Evolutionary conservation across 2,797 vertebrate genomes (phyloP).

Genomic region (Chrysocyon brachyurus): DNA sequence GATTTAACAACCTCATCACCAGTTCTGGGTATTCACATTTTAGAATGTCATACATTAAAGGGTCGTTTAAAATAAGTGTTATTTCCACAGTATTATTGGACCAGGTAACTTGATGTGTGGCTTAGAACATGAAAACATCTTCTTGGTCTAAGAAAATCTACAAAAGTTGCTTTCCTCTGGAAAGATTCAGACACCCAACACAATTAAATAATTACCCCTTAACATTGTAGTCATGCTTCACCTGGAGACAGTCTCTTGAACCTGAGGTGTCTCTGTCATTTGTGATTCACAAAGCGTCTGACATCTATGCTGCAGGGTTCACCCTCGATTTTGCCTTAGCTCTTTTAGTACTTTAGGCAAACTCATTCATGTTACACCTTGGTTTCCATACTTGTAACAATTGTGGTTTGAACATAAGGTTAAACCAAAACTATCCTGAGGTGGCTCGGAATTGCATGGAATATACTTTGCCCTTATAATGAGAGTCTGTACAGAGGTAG

Average conservation of each 20-base stretch:
- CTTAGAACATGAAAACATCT: not conserved
- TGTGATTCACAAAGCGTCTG: not conserved
- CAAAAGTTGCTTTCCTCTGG: not conserved
- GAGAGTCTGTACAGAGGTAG: not conserved
- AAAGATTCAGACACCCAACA: not conserved
- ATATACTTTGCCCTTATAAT: not conserved
- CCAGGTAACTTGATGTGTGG: not conserved
- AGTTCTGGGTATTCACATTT: not conserved
- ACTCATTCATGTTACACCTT: not conserved
- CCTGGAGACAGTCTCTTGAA: not conserved
- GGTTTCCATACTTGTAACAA: not conserved
- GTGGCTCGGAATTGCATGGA: too few relatives aligned
- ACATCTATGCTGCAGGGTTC: accelerated
- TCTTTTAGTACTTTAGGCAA: not conserved
- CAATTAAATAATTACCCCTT: too few relatives aligned
- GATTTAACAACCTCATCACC: too few relatives aligned
- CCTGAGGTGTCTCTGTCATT: not conserved
- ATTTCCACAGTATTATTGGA: not conserved
- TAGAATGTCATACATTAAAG: not conserved
- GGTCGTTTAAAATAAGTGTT: not conserved
- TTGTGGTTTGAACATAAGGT: too few relatives aligned
- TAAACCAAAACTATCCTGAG: not conserved
- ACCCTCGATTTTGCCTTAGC: not conserved
- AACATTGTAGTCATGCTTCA: not conserved
- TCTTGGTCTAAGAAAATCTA: not conserved